Conservation (phyloP, 2,113 vertebrate species). For the Takifugu flavidus region DNA sequence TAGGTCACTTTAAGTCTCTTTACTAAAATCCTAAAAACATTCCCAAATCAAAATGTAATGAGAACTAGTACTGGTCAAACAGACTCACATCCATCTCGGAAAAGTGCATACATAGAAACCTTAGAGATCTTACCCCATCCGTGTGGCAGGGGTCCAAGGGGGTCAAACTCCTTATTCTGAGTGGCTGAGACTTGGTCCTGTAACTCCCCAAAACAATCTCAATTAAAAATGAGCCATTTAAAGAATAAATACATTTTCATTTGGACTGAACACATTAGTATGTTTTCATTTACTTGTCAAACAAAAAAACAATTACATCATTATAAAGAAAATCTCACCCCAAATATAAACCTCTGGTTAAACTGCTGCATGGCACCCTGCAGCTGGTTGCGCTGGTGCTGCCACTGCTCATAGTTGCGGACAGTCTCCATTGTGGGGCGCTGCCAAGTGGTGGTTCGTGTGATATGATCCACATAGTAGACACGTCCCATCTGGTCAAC, state of each 20-base stretch:
- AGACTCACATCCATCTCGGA: no score
- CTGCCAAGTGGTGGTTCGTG: constrained; percentile 96
- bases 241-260: background rate
- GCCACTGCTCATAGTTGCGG: constrained; percentile 97
- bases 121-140: constrained; percentile 89
- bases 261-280: no score
- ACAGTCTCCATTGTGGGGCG: constrained; percentile 92
- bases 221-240: background rate
- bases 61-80: no score
- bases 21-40: no score
- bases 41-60: no score
- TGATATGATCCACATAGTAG: constrained; percentile 98
- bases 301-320: background rate
- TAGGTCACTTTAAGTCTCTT: no score
- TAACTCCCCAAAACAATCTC: constrained; percentile 62
- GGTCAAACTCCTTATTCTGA: constrained; percentile 95
- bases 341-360: constrained; percentile 96
- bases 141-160: constrained; percentile 89
- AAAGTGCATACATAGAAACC: background rate
- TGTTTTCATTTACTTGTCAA: no score
- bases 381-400: constrained; percentile 92
- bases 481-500: constrained; percentile 96
- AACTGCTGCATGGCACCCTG: constrained; percentile 99
- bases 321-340: constrained; percentile 74
- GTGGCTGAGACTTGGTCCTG: constrained; percentile 84